These are phyloP conservation scores for Sipha flava DNA, from an alignment of 1,140 invertebrate genomes.

Conservation along the genomic window DNA sequence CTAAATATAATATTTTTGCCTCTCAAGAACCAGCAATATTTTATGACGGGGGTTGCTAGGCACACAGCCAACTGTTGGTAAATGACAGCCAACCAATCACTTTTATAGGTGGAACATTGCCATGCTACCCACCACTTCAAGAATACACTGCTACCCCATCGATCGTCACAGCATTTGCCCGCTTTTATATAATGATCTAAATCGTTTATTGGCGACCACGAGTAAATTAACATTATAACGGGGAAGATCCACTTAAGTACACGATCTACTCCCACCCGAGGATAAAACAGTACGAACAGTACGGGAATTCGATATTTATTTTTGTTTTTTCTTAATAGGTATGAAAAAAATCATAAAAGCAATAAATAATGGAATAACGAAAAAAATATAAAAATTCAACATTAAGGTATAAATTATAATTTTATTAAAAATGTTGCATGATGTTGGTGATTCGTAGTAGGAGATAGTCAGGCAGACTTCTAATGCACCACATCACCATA, in stretches of 20 bases:
- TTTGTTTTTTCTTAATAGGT: no score
- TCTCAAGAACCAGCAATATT: slow-evolving; percentile 1
- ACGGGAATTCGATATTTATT: no score
- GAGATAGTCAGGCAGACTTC: no score
- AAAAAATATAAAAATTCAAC: no score
- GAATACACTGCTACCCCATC: neutral
- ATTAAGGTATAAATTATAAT: no score
- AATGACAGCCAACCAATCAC: slow-evolving; percentile 30
- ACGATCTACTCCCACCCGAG: neutral
- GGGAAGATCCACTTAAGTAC: neutral
- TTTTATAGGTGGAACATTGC: slow-evolving; percentile 31
- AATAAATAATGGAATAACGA: no score
- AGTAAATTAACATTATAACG: neutral
- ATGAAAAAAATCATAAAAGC: no score
- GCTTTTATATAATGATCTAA: neutral
- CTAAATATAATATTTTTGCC: neutral
- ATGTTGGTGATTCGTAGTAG: no score
- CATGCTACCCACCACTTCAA: neutral
- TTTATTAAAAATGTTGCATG: no score
- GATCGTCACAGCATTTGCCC: neutral
- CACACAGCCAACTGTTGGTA: slow-evolving; percentile 28
- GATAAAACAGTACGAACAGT: neutral
- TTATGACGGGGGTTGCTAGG: slow-evolving; percentile 17
- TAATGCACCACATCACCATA: no score
- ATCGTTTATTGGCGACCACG: neutral